Evolutionary conservation across 2,797 vertebrate genomes (phyloP).

Genomic region (Eremophila alpestris): DNA sequence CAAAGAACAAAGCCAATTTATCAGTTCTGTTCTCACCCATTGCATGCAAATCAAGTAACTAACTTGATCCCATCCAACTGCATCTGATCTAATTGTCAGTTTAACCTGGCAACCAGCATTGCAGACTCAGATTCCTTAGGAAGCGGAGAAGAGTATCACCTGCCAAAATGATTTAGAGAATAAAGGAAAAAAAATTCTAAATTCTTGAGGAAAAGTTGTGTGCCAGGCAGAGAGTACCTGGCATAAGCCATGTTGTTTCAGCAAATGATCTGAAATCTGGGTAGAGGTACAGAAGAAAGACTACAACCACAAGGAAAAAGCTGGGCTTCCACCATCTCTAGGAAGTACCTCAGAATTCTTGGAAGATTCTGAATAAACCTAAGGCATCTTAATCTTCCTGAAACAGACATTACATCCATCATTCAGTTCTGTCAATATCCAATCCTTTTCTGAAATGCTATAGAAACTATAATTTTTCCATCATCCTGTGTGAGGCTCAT

Average conservation of each 20-base stretch:
- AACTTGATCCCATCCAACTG: not conserved
- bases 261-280: not conserved
- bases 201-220: not conserved
- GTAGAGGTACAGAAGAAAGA: not conserved
- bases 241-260: not conserved
- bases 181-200: not conserved
- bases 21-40: not conserved
- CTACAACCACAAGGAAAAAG: not conserved
- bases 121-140: not conserved
- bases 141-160: not conserved
- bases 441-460: rapidly evolving
- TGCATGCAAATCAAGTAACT: not conserved
- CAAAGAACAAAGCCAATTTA: not conserved
- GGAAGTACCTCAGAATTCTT: not conserved
- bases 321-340: not conserved
- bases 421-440: not conserved
- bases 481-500: not conserved
- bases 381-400: not conserved
- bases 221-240: not conserved
- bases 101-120: not conserved
- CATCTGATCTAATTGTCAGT: not conserved
- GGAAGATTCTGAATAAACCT: not conserved
- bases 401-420: not conserved
- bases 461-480: not conserved
- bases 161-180: not conserved